Evolutionary conservation across 1,140 invertebrate species (phyloP), one percentile per base, ranked within the genome.

Genomic region (Penaeus chinensis): DNA sequence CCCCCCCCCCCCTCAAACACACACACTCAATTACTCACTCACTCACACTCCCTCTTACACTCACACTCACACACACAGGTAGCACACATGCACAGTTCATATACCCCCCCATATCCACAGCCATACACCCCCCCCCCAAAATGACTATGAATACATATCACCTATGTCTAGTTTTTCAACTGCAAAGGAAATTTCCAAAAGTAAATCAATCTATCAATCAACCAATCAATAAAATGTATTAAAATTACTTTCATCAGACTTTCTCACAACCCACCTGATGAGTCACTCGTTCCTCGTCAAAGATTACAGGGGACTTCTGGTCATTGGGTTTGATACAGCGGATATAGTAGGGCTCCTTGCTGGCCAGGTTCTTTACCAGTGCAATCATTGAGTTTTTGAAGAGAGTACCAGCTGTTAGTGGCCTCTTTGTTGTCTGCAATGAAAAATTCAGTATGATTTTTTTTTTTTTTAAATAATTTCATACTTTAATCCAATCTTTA

Each of bases 281-380:
- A 88, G 94, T 93, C 2, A 98, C 96, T 91, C 97, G 95, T 93
- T 90, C 91, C 37, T 93, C 91, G 91, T 98, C 96, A 92, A 98
- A 97, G 54, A 94, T 92, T 83, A 94, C 94, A 0, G 98, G 95
- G 77, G 96, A 96, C 93, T 99, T 99, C 16, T 96, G 94, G 91
- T 98, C 97, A 92, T 99, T 99, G 19, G 98, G 98, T 92, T 99
- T 99, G 89, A 98, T 92, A 92, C 97, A 99, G 74, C 98, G 94
- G n/a, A 99, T 96, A 93, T 99, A 99, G 93, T 97, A 98, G 2
- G 98, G 98, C 91, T 98, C 97, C 93, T 99, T 99, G 91, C 95
- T 96, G 18, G 95, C 95, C 90, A 99, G 93, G 78, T 97, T 98
- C 78, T 96, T 94, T 3, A 99, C 97, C 42, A 99, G 93, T 54